phyloP scores from a whole-genome alignment of 2,113 vertebrate species.

The Barbus barbus region DNA sequence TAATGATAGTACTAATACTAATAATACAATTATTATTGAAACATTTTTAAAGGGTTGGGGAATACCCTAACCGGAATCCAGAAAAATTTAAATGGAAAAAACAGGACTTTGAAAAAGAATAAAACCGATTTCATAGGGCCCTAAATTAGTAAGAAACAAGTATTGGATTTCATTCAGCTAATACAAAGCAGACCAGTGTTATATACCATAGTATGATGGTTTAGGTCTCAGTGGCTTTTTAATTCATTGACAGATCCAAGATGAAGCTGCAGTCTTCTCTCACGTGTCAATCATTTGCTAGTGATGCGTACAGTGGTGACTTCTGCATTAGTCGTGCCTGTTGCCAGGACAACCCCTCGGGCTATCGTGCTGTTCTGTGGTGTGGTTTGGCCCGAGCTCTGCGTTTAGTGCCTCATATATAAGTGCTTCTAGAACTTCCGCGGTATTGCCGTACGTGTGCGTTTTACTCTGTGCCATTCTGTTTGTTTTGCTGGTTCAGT shows the following conservation, averaged over 20 bases:
- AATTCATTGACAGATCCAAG: not conserved
- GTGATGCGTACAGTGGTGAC: conserved; percentile 29
- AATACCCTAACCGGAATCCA: no score
- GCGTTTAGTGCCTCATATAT: conserved; percentile 60
- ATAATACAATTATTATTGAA: no score
- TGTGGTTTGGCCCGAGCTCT: conserved; percentile 39
- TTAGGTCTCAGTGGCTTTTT: not conserved
- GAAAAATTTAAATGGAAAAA: no score
- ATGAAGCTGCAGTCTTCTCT: not conserved
- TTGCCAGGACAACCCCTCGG: conserved; percentile 43
- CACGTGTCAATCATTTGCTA: not conserved
- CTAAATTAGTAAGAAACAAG: not conserved
- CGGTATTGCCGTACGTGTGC: conserved; percentile 26
- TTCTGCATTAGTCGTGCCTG: conserved; percentile 60
- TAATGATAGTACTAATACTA: no score
- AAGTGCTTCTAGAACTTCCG: conserved; percentile 55
- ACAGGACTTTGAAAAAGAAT: no score
- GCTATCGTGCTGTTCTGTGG: conserved; percentile 7
- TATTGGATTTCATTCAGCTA: not conserved
- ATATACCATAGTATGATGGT: not conserved
- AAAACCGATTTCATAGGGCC: no score
- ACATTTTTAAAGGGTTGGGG: no score
- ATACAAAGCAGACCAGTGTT: no score
- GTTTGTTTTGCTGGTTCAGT: conserved; percentile 52
- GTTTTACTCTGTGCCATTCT: conserved; percentile 1